Evolutionary conservation across 2,888 invertebrate species (phyloP), one percentile per base, ranked within the genome.

Genomic region (Branchellion lobata): DNA sequence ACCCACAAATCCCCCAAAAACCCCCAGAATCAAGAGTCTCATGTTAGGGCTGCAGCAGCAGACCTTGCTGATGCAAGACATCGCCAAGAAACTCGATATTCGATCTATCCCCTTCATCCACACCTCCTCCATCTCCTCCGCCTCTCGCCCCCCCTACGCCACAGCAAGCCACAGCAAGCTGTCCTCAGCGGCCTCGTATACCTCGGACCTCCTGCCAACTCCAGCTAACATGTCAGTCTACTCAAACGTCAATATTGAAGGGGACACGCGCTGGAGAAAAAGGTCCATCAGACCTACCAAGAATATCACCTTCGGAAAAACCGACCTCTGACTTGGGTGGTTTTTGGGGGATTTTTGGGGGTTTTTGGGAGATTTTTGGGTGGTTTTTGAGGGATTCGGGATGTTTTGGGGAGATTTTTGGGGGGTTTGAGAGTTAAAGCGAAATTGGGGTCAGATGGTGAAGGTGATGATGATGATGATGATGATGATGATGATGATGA

Each of bases 61-160:
- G 78, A 65, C 71, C n/a, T 11, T 71, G 11, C 29, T 83, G 1
- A 81, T 83, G 1, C 80, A 82, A n/a, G 81, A 83, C 69, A 81
- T 83, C 14, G 82, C 80, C 11, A 36, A 72, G n/a, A 80, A 80
- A 33, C 73, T 83, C 18, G 79, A 82, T 71, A 65, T 81, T 34
- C 34, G 27, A 24, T 53, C 18, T 8, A 11, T 34, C 31, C 73
- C 24, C 27, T 3, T 24, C n/a, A 31, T 53, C 2, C n/a, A n/a
- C n/a, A n/a, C n/a, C n/a, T n/a, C n/a, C n/a, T n/a, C n/a, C n/a
- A n/a, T n/a, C n/a, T n/a, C n/a, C n/a, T n/a, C n/a, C n/a, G n/a
- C n/a, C n/a, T 29, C 27, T 24, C 40, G 1, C 8, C 24, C 61
- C 5, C 5, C 24, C n/a, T 5, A 18, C n/a, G n/a, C 61, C n/a